Percentiles rank a stretch among this genome's conserved stretches.
Evolutionary conservation across 1,140 invertebrate genomes (phyloP).

Genomic region (Helicoverpa zea): DNA sequence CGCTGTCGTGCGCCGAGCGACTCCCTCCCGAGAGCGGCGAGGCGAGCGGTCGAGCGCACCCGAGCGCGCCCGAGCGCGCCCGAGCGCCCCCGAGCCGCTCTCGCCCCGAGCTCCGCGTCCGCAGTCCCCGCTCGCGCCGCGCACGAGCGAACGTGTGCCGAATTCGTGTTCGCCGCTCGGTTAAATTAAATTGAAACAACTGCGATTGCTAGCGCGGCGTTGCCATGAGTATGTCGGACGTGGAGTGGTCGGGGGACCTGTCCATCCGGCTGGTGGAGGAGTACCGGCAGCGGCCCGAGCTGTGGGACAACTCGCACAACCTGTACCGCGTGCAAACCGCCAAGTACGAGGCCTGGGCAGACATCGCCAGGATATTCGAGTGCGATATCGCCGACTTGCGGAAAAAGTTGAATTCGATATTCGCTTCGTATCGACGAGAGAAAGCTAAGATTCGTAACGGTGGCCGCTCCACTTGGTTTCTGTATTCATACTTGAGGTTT

Average conservation of each 20-base stretch:
- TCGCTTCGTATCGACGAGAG: conserved; percentile 79
- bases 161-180: conserved; percentile 51
- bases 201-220: conserved; percentile 42
- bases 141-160: conserved; percentile 63
- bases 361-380: conserved; percentile 70
- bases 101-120: conserved; percentile 38
- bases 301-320: conserved; percentile 73
- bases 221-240: conserved; percentile 58
- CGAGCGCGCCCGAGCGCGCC: conserved; percentile 56
- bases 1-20: neutral
- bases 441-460: conserved; percentile 71
- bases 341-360: conserved; percentile 76
- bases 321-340: conserved; percentile 67
- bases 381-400: conserved; percentile 73
- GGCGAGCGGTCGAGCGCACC: conserved; percentile 56
- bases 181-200: conserved; percentile 37
- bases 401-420: conserved; percentile 80
- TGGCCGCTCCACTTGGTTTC: conserved; percentile 72
- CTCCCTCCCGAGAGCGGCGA: conserved; percentile 1
- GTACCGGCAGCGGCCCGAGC: conserved; percentile 64
- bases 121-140: conserved; percentile 64
- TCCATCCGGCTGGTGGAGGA: conserved; percentile 68
- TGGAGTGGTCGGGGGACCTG: conserved; percentile 73
- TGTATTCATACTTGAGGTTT: conserved; percentile 73
- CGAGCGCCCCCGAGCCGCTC: conserved; percentile 46